These are phyloP conservation scores for Dexiosoma caninum DNA, from an alignment of 2,888 invertebrate species.

Conservation along the genomic window DNA sequence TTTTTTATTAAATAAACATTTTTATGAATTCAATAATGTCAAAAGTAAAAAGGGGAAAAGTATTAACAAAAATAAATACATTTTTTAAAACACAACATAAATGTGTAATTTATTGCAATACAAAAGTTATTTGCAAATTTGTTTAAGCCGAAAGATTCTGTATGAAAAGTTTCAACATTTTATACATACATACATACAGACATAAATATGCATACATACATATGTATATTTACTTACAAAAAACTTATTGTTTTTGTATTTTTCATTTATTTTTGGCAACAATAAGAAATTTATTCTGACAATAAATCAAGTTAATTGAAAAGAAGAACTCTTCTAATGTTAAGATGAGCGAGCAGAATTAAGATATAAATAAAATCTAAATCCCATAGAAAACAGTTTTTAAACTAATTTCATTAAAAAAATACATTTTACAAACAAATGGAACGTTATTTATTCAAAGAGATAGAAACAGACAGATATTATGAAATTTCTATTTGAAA, in stretches of 20 bases:
- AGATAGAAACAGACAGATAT: not conserved
- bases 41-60: not conserved
- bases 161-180: not conserved
- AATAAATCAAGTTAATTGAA: slow-evolving; percentile 52
- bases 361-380: not conserved
- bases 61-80: slow-evolving; percentile 1
- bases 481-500: not conserved
- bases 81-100: not conserved
- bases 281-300: slow-evolving; percentile 9
- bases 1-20: not conserved
- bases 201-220: not conserved
- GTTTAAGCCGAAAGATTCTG: not conserved
- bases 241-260: slow-evolving; percentile 27
- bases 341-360: slow-evolving; percentile 6
- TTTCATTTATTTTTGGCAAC: slow-evolving; percentile 23
- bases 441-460: not conserved
- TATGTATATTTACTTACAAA: not conserved
- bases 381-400: not conserved
- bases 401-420: slow-evolving; percentile 34
- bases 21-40: not conserved
- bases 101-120: slow-evolving; percentile 27
- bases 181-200: not conserved
- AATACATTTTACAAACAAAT: slow-evolving; percentile 8
- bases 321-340: slow-evolving; percentile 4
- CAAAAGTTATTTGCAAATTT: slow-evolving; percentile 3